Evolutionary conservation across 2,113 vertebrate species (phyloP).

Genomic region (Eclectus roratus): DNA sequence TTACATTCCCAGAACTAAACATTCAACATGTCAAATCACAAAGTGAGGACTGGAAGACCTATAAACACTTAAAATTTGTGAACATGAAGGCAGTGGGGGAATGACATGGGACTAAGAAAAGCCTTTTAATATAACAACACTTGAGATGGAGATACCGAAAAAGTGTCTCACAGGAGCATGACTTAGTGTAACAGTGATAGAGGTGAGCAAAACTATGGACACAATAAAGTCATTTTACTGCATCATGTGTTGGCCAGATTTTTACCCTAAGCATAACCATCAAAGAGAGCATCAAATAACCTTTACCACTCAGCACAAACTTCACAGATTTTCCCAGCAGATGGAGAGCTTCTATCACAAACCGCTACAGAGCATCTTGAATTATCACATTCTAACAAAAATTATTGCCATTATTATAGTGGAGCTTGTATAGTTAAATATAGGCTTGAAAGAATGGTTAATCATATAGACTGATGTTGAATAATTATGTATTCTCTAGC

Average conservation of each 20-base stretch:
- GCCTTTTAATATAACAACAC: background rate
- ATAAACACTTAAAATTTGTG: background rate
- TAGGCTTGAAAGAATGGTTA: background rate
- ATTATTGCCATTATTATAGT: background rate
- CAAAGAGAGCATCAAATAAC: slow-evolving; percentile 19
- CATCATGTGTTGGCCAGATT: slow-evolving; percentile 37
- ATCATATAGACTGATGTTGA: background rate
- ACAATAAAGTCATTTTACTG: background rate
- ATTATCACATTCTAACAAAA: background rate
- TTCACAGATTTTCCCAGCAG: background rate
- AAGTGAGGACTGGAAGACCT: background rate
- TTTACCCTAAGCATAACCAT: background rate
- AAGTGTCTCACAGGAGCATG: background rate
- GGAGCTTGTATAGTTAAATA: background rate
- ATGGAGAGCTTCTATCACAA: background rate
- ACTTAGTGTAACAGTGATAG: background rate
- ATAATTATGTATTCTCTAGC: background rate
- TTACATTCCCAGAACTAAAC: background rate
- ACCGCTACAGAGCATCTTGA: background rate
- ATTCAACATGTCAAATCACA: background rate
- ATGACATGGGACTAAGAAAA: background rate
- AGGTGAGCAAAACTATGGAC: background rate
- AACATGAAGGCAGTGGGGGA: background rate
- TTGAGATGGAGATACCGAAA: background rate
- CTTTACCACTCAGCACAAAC: background rate